Conservation (phyloP, 53 echinoderm and acorn worm genomes). For the Arbacia lixula region DNA sequence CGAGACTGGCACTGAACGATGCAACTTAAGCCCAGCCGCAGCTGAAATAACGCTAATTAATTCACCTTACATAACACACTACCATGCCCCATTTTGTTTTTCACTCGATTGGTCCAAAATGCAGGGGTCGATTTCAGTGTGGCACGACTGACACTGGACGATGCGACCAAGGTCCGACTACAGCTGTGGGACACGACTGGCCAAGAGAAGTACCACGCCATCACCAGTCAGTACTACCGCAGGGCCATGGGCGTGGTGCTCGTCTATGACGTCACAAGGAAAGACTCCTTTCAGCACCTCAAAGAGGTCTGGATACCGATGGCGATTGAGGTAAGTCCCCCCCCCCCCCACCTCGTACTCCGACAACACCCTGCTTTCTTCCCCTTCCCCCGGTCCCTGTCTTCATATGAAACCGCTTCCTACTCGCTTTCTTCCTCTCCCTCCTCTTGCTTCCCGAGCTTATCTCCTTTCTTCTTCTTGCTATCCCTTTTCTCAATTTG, state of each 20-base stretch:
- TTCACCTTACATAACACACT: no score
- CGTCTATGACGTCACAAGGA: constrained; percentile 86
- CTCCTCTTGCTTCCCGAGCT: no score
- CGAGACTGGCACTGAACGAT: constrained; percentile 64
- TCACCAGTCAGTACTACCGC: constrained; percentile 85
- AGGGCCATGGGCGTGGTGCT: constrained; percentile 89
- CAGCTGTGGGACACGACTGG: constrained; percentile 94
- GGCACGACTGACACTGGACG: constrained; percentile 69
- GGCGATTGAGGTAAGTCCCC: constrained; percentile 55
- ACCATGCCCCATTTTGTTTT: no score
- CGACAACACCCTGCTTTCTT: background rate
- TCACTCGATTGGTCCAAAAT: no score
- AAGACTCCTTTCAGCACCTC: constrained; percentile 68
- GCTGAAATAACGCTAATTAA: no score
- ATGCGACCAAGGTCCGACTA: constrained; percentile 54
- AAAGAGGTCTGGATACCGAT: constrained; percentile 67
- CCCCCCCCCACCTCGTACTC: background rate
- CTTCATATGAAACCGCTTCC: no score
- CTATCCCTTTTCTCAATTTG: no score
- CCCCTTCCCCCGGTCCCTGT: background rate
- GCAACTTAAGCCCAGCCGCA: constrained; percentile 61
- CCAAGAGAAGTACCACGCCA: constrained; percentile 85
- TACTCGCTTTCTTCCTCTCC: no score
- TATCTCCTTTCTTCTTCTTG: no score
- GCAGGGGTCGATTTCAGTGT: constrained; percentile 90